Evolutionary conservation across 2,797 vertebrate species (phyloP).

Genomic region (Melanogrammus aeglefinus): DNA sequence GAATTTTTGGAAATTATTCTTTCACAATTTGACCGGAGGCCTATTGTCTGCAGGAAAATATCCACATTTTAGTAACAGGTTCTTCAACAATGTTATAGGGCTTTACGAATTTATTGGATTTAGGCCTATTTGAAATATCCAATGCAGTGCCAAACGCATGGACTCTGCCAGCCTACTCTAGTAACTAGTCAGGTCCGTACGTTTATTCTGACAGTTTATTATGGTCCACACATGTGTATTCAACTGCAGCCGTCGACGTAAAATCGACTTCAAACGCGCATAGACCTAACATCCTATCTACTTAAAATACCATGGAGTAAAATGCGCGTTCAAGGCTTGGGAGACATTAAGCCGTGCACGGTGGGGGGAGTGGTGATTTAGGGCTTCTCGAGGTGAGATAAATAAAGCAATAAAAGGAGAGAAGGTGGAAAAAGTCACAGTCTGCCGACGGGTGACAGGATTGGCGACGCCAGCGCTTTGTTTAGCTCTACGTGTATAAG

Average conservation of each 20-base stretch:
- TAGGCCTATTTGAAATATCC: not conserved
- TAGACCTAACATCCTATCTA: not conserved
- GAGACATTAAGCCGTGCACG: conserved; percentile 39
- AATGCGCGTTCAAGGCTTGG: conserved; percentile 17
- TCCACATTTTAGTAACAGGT: too few relatives aligned
- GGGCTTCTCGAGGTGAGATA: not conserved
- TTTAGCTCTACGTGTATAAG: too few relatives aligned
- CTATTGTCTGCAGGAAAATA: too few relatives aligned
- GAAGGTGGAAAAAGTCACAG: conserved; percentile 59
- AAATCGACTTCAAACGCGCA: not conserved
- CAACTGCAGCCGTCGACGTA: not conserved
- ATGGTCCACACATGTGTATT: not conserved
- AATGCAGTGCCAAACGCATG: not conserved
- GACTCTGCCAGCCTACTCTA: not conserved
- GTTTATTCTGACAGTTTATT: not conserved
- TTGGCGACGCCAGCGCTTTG: conserved; percentile 59
- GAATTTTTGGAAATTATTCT: not conserved
- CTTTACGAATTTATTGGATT: too few relatives aligned
- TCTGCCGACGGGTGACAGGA: conserved; percentile 52
- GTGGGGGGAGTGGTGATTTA: conserved; percentile 29
- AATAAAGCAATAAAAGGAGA: conserved; percentile 48
- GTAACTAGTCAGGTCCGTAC: not conserved
- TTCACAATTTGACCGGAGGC: not conserved
- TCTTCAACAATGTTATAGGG: too few relatives aligned
- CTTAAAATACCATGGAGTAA: not conserved